Percentiles rank a stretch among this genome's conserved stretches.
phyloP scores from a whole-genome alignment of 2,797 vertebrate species.

The Artibeus jamaicensis region DNA sequence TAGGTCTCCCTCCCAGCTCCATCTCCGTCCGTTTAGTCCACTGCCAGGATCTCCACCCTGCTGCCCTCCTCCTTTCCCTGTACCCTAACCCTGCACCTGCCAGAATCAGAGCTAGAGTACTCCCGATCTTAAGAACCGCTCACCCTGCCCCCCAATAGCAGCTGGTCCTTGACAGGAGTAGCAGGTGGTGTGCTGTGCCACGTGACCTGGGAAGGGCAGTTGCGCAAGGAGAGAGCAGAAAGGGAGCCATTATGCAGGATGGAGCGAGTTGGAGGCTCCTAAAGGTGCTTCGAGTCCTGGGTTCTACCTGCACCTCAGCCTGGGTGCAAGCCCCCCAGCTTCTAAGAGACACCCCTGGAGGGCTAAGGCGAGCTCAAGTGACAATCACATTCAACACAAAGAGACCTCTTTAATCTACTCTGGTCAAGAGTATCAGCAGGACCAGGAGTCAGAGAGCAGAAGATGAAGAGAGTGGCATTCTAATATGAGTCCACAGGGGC shows the following conservation, averaged over 20 bases:
- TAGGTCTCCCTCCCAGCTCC: not conserved
- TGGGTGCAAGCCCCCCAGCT: not conserved
- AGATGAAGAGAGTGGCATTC: not conserved
- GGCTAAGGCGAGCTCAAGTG: not conserved
- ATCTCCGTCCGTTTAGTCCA: not conserved
- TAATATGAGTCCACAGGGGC: not conserved
- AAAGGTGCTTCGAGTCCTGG: not conserved
- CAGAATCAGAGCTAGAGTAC: not conserved
- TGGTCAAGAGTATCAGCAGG: not conserved
- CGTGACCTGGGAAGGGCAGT: not conserved
- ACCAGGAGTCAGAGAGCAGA: not conserved
- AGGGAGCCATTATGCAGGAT: not conserved
- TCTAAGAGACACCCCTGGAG: not conserved
- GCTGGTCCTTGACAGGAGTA: not conserved
- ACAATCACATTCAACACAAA: not conserved
- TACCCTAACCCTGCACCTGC: not conserved
- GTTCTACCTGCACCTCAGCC: not conserved
- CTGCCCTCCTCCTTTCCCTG: not conserved
- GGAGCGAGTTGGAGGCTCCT: not conserved
- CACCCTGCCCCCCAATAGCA: not conserved
- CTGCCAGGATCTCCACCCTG: not conserved
- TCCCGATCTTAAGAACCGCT: not conserved
- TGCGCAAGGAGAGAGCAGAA: not conserved
- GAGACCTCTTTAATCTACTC: not conserved
- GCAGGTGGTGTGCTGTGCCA: not conserved